Evolutionary conservation across 2,888 invertebrate genomes (phyloP).

Genomic region (Asteroscopus sphinx): DNA sequence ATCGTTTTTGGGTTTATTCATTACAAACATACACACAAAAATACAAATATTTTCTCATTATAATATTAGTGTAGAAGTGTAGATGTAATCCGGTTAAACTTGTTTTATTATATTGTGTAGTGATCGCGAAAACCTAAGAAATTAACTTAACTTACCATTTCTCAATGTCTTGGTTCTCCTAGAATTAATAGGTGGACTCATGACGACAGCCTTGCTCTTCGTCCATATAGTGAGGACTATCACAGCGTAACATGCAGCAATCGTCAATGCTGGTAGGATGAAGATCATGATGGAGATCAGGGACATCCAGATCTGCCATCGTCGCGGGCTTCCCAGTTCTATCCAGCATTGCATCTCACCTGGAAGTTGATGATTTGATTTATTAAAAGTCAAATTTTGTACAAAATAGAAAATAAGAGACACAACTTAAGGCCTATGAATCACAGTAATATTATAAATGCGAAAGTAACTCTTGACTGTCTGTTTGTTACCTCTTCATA

Average conservation of each 20-base stretch:
- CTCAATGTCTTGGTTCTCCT: slow-evolving; percentile 82
- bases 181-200: slow-evolving; percentile 86
- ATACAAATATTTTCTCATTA: too few species aligned
- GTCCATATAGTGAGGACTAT: slow-evolving; percentile 98
- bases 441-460: too few species aligned
- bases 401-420: too few species aligned
- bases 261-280: slow-evolving; percentile 95
- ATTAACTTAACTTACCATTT: slow-evolving; percentile 66
- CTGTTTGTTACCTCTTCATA: too few species aligned
- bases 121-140: too few species aligned
- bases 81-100: too few species aligned
- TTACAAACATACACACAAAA: too few species aligned
- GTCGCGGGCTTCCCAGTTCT: slow-evolving; percentile 92
- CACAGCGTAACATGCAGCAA: slow-evolving; percentile 96
- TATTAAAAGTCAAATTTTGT: neutral
- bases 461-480: too few species aligned
- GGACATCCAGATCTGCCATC: slow-evolving; percentile 97
- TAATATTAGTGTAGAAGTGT: too few species aligned
- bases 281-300: slow-evolving; percentile 95
- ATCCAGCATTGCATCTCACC: slow-evolving; percentile 96
- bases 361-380: slow-evolving; percentile 62
- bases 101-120: too few species aligned
- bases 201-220: slow-evolving; percentile 92
- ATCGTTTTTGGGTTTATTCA: too few species aligned
- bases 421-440: too few species aligned